Evolutionary conservation across 2,113 vertebrate genomes (phyloP).

Genomic region (Dipodomys merriami): DNA sequence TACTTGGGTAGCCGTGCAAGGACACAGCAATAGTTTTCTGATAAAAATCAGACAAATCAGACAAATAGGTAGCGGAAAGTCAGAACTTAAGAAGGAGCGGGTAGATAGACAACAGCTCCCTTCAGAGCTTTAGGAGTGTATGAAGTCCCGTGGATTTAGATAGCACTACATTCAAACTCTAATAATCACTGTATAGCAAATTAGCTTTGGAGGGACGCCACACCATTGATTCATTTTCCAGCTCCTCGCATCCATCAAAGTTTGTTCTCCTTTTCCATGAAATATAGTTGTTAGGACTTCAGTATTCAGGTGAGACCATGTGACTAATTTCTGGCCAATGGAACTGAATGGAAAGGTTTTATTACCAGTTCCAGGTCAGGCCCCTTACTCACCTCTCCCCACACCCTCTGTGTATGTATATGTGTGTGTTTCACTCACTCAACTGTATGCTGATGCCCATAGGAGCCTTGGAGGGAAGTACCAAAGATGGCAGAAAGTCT

Average conservation of each 20-base stretch:
- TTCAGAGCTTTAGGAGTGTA: not conserved
- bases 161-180: not conserved
- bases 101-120: not conserved
- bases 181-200: not conserved
- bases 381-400: not conserved
- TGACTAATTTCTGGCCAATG: not conserved
- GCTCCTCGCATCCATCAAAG: not conserved
- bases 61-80: not conserved
- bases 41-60: conserved; percentile 21
- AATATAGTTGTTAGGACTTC: not conserved
- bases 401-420: not conserved
- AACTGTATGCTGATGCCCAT: not conserved
- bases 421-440: not conserved
- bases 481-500: not conserved
- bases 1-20: not conserved
- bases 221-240: not conserved
- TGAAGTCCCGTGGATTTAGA: not conserved
- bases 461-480: not conserved
- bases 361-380: not conserved
- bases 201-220: not conserved
- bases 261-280: not conserved
- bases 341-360: not conserved
- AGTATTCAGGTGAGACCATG: not conserved
- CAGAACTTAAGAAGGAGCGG: not conserved
- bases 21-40: not conserved